phyloP scores from a whole-genome alignment of 2,888 invertebrate genomes.

The Eristalis tenax region DNA sequence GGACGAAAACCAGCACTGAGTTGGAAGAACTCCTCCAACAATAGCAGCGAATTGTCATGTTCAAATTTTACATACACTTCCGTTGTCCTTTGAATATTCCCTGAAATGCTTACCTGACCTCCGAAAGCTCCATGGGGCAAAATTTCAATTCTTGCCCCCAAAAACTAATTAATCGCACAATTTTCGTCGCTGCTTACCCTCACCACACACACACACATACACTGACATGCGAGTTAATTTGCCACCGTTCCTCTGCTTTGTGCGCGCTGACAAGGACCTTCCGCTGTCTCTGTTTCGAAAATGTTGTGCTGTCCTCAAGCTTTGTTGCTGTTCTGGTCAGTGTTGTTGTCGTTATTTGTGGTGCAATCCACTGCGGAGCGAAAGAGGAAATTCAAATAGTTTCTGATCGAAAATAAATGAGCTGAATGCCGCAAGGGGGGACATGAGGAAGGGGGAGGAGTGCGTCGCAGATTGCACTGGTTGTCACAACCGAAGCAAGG shows the following conservation, averaged over 20 bases:
- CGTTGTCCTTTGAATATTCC: conserved; percentile 16
- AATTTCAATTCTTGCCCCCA: conserved; percentile 60
- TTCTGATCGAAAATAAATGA: conserved; percentile 61
- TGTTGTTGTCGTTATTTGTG: conserved; percentile 1
- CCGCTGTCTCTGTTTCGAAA: not conserved
- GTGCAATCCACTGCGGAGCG: conserved; percentile 25
- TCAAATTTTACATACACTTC: not conserved
- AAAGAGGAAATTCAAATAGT: conserved; percentile 48
- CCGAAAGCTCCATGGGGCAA: conserved; percentile 4
- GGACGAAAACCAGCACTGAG: not conserved
- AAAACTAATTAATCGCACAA: conserved; percentile 66
- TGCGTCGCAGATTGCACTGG: not conserved
- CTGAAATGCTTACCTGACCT: not conserved
- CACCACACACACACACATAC: not conserved
- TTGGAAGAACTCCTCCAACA: not conserved
- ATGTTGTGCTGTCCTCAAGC: not conserved
- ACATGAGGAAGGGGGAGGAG: not conserved
- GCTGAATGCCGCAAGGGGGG: conserved; percentile 26
- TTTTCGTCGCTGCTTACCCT: conserved; percentile 5
- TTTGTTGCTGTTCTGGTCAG: not conserved
- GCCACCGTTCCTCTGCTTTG: not conserved
- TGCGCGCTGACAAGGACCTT: conserved; percentile 17
- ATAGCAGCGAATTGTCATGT: conserved; percentile 1
- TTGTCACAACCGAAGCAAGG: not conserved
- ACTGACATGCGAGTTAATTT: conserved; percentile 8